Evolutionary conservation across 2,797 vertebrate genomes (phyloP).

Genomic region (Pogoniulus pusillus): DNA sequence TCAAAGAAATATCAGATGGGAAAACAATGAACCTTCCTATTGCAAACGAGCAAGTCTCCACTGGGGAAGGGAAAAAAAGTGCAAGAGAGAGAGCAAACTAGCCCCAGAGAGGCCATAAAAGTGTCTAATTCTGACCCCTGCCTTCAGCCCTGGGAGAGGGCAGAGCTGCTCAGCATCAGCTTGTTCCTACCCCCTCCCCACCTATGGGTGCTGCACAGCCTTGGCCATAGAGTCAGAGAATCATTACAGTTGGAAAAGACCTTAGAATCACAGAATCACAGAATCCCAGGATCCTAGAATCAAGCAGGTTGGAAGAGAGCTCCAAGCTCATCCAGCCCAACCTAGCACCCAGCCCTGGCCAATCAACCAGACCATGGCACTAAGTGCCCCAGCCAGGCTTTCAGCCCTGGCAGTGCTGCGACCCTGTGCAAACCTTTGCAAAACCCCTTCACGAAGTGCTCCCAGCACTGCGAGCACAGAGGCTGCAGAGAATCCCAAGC

Average conservation of each 20-base stretch:
- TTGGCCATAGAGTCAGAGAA: too few relatives aligned
- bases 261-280: too few relatives aligned
- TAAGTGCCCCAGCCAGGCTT: too few relatives aligned
- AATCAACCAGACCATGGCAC: too few relatives aligned
- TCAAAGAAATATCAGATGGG: conserved; percentile 53
- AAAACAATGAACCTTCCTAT: conserved; percentile 54
- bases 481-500: not conserved
- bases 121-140: not conserved
- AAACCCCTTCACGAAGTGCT: not conserved
- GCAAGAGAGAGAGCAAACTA: not conserved
- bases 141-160: not conserved
- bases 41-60: not conserved
- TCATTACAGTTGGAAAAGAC: too few relatives aligned
- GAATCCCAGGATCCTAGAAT: too few relatives aligned
- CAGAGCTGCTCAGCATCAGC: not conserved
- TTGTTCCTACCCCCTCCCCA: not conserved
- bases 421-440: not conserved
- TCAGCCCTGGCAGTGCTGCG: too few relatives aligned
- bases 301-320: too few relatives aligned
- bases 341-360: too few relatives aligned
- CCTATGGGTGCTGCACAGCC: not conserved
- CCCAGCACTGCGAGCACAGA: fast-evolving
- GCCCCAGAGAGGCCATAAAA: not conserved
- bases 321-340: too few relatives aligned
- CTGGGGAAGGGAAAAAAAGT: not conserved